Evolutionary conservation across 2,797 vertebrate species (phyloP).

Genomic region (Uromys caudimaculatus): DNA sequence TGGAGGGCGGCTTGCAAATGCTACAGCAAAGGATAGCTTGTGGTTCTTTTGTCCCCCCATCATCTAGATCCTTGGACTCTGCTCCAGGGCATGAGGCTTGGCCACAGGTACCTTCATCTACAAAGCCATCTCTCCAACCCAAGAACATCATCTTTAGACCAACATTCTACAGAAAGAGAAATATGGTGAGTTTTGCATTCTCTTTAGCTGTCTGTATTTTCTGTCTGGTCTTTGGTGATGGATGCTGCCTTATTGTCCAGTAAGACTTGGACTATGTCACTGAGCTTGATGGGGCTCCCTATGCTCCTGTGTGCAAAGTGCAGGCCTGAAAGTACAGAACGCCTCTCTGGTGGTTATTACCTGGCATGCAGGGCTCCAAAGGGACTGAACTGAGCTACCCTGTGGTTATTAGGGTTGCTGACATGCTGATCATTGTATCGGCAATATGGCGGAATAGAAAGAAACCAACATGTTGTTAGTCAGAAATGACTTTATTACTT

Average conservation of each 20-base stretch:
- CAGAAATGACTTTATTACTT: not conserved
- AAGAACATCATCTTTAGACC: conserved; percentile 20
- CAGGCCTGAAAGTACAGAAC: not conserved
- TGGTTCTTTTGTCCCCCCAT: too few relatives aligned
- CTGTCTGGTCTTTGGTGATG: conserved; percentile 82
- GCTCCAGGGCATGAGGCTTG: not conserved
- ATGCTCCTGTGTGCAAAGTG: conserved; percentile 89
- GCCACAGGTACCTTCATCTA: not conserved
- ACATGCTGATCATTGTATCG: not conserved
- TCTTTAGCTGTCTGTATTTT: conserved; percentile 48
- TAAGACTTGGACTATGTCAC: conserved; percentile 88
- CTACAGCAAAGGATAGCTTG: not conserved
- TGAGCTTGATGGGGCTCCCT: conserved; percentile 88
- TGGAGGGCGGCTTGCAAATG: not conserved
- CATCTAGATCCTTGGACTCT: not conserved
- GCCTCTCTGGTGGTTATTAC: not conserved
- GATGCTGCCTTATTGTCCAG: conserved; percentile 88
- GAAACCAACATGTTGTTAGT: conserved; percentile 48
- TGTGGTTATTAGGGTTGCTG: not conserved
- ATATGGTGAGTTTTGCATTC: not conserved
- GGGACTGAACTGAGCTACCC: not conserved
- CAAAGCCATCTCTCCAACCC: not conserved
- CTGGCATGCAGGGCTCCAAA: not conserved
- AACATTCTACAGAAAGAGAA: conserved; percentile 36
- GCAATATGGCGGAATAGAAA: not conserved